Evolutionary conservation across 2,113 vertebrate genomes (phyloP).

Genomic region (Gobiocypris rarus): DNA sequence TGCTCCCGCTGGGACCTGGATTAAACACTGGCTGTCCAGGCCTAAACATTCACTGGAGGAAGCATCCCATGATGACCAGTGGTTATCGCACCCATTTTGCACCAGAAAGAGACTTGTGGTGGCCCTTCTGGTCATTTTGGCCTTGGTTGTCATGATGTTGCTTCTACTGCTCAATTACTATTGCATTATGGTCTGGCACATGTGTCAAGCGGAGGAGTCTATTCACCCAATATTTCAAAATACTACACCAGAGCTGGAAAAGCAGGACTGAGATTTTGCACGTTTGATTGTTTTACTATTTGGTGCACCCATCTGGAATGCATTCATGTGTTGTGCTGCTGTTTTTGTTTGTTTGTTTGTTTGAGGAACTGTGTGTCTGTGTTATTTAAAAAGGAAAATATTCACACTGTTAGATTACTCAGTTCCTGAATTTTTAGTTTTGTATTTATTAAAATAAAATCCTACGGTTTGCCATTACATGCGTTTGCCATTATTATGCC

Average conservation of each 20-base stretch:
- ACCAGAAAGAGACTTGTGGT: constrained; percentile 45
- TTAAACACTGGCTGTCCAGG: constrained; percentile 53
- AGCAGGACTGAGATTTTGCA: background rate
- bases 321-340: background rate
- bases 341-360: background rate
- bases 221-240: background rate
- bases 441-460: background rate
- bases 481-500: too few species aligned
- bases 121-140: constrained; percentile 38
- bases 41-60: background rate
- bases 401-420: constrained; percentile 23
- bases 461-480: constrained; percentile 12
- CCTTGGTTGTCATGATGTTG: constrained; percentile 49
- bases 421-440: background rate
- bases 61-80: background rate
- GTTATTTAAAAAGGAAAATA: background rate
- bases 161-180: constrained; percentile 65
- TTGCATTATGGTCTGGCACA: constrained; percentile 62
- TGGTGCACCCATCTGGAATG: background rate
- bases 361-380: background rate
- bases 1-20: constrained; percentile 13
- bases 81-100: background rate
- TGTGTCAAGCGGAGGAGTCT: constrained; percentile 37
- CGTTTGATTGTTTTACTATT: background rate
- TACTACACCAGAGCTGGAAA: background rate